Evolutionary conservation across 2,113 vertebrate species (phyloP).

Genomic region (Microtus montanus): DNA sequence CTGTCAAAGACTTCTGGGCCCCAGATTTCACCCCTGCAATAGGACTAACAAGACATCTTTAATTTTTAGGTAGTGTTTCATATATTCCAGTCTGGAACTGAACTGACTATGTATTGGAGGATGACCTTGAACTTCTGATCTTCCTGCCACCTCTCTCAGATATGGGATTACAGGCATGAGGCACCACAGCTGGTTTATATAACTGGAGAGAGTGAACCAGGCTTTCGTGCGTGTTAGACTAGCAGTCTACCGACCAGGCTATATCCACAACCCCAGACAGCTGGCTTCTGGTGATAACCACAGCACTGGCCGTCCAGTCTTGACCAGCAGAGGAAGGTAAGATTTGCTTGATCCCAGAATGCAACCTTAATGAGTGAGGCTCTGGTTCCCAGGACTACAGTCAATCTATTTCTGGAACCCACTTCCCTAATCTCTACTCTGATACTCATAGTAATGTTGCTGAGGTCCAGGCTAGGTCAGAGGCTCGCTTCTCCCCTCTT

Average conservation of each 20-base stretch:
- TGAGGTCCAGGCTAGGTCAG: neutral
- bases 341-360: conserved; percentile 25
- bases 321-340: neutral
- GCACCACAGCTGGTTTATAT: neutral
- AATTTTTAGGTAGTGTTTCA: neutral
- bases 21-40: neutral
- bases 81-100: neutral
- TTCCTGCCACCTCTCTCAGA: neutral
- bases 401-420: neutral
- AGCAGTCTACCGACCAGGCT: neutral
- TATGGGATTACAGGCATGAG: neutral
- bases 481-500: neutral
- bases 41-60: neutral
- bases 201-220: neutral
- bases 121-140: neutral
- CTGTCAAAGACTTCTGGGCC: neutral
- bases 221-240: neutral
- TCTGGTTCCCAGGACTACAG: neutral
- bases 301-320: neutral
- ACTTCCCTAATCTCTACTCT: neutral
- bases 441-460: neutral
- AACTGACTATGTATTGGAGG: neutral
- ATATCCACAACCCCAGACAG: neutral
- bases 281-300: neutral
- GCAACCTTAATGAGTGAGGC: neutral